A percentile compares a stretch with the other conserved stretches of the same genome.
phyloP scores from a whole-genome alignment of 2,113 vertebrate genomes.

The Anser brachyrhynchus region DNA sequence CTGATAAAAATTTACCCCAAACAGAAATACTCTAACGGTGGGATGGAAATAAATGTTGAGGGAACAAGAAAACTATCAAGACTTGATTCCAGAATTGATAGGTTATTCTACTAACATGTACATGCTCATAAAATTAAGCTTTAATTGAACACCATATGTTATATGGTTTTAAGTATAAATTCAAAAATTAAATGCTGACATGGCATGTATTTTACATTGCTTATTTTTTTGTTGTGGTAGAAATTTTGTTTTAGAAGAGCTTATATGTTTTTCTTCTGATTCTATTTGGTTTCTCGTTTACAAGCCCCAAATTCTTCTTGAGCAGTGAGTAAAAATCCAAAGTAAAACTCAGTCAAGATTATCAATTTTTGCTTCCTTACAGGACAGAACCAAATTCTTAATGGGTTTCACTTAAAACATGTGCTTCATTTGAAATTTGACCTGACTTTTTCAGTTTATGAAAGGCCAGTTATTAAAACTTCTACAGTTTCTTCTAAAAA shows the following conservation, averaged over 20 bases:
- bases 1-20: not conserved
- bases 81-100: not conserved
- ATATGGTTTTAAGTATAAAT: not conserved
- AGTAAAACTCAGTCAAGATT: not conserved
- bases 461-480: not conserved
- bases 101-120: not conserved
- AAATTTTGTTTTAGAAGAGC: not conserved
- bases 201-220: not conserved
- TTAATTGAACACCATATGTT: not conserved
- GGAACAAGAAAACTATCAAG: not conserved
- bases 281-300: not conserved
- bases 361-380: not conserved
- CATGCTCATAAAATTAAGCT: not conserved
- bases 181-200: not conserved
- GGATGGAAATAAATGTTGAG: not conserved
- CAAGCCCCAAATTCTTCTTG: not conserved
- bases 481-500: not conserved
- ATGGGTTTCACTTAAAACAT: accelerated
- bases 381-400: not conserved
- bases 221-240: not conserved
- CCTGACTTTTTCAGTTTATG: not conserved
- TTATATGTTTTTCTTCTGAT: accelerated
- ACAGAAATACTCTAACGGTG: not conserved
- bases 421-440: not conserved
- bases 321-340: not conserved